These are phyloP conservation scores for Portevinia maculata DNA, from an alignment of 2,888 invertebrate species.

Conservation along the genomic window DNA sequence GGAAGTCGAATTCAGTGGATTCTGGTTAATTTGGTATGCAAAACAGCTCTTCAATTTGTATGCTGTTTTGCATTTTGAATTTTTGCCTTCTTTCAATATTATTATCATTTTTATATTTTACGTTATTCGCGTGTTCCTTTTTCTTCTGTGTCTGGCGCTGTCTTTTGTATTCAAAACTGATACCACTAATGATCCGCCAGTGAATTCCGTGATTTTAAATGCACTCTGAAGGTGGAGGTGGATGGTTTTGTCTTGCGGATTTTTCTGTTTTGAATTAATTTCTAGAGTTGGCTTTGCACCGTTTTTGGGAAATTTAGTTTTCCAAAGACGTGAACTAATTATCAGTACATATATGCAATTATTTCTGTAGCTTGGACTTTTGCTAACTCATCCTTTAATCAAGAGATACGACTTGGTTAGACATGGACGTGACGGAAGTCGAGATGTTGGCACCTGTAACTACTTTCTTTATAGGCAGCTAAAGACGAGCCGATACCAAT, in stretches of 20 bases:
- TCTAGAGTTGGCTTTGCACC: not conserved
- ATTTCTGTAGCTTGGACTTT: too few relatives aligned
- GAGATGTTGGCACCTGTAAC: too few relatives aligned
- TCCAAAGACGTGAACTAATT: slow-evolving; percentile 32
- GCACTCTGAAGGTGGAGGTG: slow-evolving; percentile 26
- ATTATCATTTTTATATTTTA: slow-evolving; percentile 68
- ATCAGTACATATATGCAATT: not conserved
- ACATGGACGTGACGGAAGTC: too few relatives aligned
- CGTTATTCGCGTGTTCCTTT: slow-evolving; percentile 25
- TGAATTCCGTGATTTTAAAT: slow-evolving; percentile 67
- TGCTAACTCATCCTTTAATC: too few relatives aligned
- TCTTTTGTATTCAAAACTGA: slow-evolving; percentile 48
- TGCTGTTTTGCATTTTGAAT: slow-evolving; percentile 71
- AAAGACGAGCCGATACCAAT: too few relatives aligned
- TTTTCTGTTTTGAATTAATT: slow-evolving; percentile 20
- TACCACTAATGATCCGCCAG: slow-evolving; percentile 67
- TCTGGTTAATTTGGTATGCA: slow-evolving; percentile 68
- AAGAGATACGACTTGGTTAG: too few relatives aligned
- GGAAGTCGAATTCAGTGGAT: slow-evolving; percentile 23
- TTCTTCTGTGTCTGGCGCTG: not conserved
- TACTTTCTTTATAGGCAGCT: too few relatives aligned
- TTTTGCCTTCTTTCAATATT: slow-evolving; percentile 68
- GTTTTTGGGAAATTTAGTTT: not conserved
- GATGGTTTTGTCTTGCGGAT: slow-evolving; percentile 7
- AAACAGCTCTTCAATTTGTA: slow-evolving; percentile 71